Base-by-base conservation (phyloP, 2,113 vertebrate species). In the Brevimyrus niger region DNA sequence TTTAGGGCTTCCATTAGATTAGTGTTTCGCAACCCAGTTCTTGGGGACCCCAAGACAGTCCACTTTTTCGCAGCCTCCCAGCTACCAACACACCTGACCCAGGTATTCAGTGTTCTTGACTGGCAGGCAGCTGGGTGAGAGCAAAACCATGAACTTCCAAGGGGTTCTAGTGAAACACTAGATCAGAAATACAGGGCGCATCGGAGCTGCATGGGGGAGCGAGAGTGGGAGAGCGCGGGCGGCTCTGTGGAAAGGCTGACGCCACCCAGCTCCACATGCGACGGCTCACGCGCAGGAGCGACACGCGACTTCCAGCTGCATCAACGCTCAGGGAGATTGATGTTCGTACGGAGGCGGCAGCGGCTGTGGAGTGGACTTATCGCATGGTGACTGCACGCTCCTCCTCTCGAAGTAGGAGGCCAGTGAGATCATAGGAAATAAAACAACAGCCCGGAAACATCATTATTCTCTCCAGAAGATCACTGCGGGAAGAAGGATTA, bases 381-480 rank as follows among this genome's bases (percentile, higher is more conserved):
- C 73, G 89, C n/a, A 53, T 91, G 86, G 92, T 89, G 89, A 73
- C 91, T 90, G 87, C 80, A 83, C n/a, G 82, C 88, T 88, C 27
- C 82, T 48, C 46, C 47, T 76, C 31, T 65, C 15, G 2, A 51
- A 23, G 44, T 44, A 48, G 82, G 44, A 53, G 84, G 46, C 47
- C 21, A 48, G 48, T 80, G 69, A 76, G 27, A 80, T 88, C 61
- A 42, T 44, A 31, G 42, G 84, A 51, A 51, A 51, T 47, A 48
- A 88, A 42, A 82, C 46, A 82, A 82, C 35, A 88, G 46, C 87
- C 48, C 13, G 69, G 76, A 21, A 80, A 51, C 47, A 38, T 11
- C 44, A 53, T 50, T 80, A 82, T 73, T 88, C 61, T 76, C 65
- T 23, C 27, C 17, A 50, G 46, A 76, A 53, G 69, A 88, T 82